Evolutionary conservation across 2,797 vertebrate species (phyloP).

Genomic region (Discoglossus pictus): DNA sequence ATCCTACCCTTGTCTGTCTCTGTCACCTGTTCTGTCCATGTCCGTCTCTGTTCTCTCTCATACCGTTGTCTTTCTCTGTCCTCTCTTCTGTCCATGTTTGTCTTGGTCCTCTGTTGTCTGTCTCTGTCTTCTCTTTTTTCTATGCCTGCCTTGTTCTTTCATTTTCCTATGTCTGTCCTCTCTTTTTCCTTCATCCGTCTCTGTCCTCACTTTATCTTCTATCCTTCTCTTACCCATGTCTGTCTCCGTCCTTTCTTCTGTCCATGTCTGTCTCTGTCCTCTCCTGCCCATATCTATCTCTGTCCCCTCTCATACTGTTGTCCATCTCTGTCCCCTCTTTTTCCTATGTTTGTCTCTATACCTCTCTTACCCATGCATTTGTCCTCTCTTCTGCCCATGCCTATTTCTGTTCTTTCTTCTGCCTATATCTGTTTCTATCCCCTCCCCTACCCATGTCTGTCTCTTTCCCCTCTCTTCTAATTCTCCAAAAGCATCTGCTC

Average conservation of each 20-base stretch:
- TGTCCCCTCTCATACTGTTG: neutral
- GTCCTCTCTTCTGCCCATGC: neutral
- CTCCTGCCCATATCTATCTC: neutral
- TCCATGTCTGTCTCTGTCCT: neutral
- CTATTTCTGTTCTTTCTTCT: neutral
- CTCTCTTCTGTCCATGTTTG: neutral
- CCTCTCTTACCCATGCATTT: no score
- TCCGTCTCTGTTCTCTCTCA: no score
- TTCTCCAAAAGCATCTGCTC: no score
- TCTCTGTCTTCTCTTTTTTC: neutral
- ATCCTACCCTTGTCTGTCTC: neutral
- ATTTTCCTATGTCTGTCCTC: neutral
- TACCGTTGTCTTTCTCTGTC: no score
- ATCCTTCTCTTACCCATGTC: neutral
- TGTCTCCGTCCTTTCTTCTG: neutral
- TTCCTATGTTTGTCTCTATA: no score
- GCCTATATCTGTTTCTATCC: neutral
- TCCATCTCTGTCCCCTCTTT: no score
- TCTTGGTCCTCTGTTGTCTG: neutral
- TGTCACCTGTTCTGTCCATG: neutral
- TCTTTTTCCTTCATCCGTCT: neutral
- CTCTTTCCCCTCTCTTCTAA: neutral
- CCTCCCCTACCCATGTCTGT: neutral
- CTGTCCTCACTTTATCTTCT: neutral
- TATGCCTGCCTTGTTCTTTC: neutral